phyloP scores from a whole-genome alignment of 2,113 vertebrate genomes.

The Clarias magur region DNA sequence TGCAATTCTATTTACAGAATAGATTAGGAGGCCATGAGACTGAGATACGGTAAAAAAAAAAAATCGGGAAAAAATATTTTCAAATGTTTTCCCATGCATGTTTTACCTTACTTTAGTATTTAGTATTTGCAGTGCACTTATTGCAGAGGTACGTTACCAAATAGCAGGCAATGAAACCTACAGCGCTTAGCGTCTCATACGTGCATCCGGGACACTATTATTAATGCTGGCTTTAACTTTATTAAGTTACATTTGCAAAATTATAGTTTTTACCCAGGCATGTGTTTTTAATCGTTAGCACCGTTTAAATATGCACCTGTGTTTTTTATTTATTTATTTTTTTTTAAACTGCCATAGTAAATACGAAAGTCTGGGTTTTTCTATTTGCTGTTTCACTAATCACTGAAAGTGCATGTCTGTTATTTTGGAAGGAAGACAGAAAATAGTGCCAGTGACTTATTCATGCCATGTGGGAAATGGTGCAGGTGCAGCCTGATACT shows the following conservation, averaged over 20 bases:
- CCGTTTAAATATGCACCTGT: background rate
- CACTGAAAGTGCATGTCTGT: slow-evolving; percentile 23
- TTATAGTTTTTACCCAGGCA: background rate
- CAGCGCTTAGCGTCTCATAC: background rate
- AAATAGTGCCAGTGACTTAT: slow-evolving; percentile 17
- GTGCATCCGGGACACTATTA: background rate
- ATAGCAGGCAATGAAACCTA: background rate
- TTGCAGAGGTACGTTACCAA: background rate
- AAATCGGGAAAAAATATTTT: no score
- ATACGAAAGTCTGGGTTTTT: slow-evolving; percentile 27
- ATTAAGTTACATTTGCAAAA: background rate
- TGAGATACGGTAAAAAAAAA: no score
- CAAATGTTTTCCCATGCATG: no score
- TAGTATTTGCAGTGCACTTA: background rate
- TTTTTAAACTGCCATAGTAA: slow-evolving; percentile 3
- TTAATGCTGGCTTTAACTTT: background rate
- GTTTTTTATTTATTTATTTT: slow-evolving; percentile 10
- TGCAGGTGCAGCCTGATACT: slow-evolving; percentile 3
- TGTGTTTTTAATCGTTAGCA: no score
- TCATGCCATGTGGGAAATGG: slow-evolving; percentile 5
- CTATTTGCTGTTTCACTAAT: slow-evolving; percentile 9
- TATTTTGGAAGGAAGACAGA: slow-evolving; percentile 12
- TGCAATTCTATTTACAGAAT: background rate
- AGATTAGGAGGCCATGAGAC: no score
- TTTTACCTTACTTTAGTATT: no score